Percentiles rank a stretch among this genome's conserved stretches.
Conservation (phyloP, 30 jellyfish, hydroid and myxozoan genomes). For the Chironex yamaguchii region DNA sequence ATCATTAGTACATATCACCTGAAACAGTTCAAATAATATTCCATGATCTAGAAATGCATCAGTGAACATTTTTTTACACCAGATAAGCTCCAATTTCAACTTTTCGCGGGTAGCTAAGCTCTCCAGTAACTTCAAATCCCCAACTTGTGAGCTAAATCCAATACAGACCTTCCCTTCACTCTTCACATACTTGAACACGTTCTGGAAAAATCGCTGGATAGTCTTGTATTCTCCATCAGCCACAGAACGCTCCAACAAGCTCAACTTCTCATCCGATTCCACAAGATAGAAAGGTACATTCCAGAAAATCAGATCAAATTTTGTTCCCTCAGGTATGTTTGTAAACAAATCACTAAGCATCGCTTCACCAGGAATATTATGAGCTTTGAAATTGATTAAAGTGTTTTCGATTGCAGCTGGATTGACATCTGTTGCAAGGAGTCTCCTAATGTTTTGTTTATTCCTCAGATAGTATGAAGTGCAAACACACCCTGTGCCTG, state of each 20-base stretch:
- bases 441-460: too few species aligned
- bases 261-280: not conserved
- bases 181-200: not conserved
- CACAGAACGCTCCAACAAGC: not conserved
- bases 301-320: not conserved
- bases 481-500: not conserved
- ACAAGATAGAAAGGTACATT: not conserved
- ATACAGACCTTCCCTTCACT: not conserved
- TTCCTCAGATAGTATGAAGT: not conserved
- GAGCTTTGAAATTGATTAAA: not conserved
- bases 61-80: too few species aligned
- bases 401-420: not conserved
- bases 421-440: not conserved
- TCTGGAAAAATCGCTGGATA: not conserved
- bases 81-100: not conserved
- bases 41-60: too few species aligned
- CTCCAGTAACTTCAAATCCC: not conserved
- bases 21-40: too few species aligned
- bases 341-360: not conserved
- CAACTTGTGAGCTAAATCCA: not conserved
- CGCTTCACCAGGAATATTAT: not conserved
- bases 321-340: not conserved
- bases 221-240: not conserved
- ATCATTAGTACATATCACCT: too few species aligned
- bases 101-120: not conserved